Evolutionary conservation across 1,140 invertebrate species (phyloP), one percentile per base, ranked within the genome.

Genomic region (Bombus difficillimus): DNA sequence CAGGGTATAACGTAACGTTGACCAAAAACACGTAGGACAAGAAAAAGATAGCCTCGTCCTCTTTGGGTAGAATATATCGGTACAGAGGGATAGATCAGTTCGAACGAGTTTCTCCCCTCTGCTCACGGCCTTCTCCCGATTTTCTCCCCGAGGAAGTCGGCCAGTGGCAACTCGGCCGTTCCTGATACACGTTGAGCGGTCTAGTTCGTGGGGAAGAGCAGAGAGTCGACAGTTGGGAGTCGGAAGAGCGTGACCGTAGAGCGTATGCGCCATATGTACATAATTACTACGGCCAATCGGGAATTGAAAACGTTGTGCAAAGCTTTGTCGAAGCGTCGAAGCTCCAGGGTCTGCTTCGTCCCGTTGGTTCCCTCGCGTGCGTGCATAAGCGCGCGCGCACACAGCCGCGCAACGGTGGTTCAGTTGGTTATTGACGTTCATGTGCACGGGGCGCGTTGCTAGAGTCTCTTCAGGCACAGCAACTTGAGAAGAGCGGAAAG

Each of bases 351-450:
- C 81, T 64, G 89, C 57, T 85, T 64, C 77, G 84, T 76, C 75
- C 85, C 86, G 83, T 81, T 74, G 39, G 86, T 69, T 89, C 86
- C 75, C 86, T 86, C 59, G 71, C 59, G 47, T 80, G 64, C 83
- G 64, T 73, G 83, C 85, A 32, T 62, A 43, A 85, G 86, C 85
- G 81, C 90, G 90, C 88, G 91, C 88, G 88, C 91, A 89, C 87
- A 77, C 73, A 81, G 75, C 87, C 73, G 88, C 89, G 80, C 92
- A 89, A 73, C 83, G 81, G 78, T 76, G 69, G 86, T 91, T 93
- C 93, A 94, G 93, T 94, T 90, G 87, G 89, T 90, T 91, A 92
- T 93, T 87, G 93, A 92, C 93, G 86, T 90, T 89, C 92, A 89
- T 43, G 62, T 85, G 53, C 89, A 90, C 91, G 86, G 91, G 90